These are phyloP conservation scores for Ochotona curzoniae DNA, from an alignment of 2,113 vertebrate species.

Conservation along the genomic window DNA sequence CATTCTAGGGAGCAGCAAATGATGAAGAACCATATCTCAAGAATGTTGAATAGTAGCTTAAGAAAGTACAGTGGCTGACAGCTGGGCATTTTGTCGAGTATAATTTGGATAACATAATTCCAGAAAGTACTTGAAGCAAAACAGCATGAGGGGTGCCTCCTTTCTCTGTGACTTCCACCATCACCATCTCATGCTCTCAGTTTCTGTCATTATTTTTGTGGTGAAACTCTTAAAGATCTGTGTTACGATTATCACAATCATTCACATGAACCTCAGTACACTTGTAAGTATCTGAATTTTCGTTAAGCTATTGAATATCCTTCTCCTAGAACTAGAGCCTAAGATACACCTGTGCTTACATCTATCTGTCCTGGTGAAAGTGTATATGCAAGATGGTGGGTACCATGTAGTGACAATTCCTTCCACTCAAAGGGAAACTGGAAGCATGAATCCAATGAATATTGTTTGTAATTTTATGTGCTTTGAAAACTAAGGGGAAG, in stretches of 20 bases:
- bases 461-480: background rate
- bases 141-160: background rate
- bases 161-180: background rate
- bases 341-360: background rate
- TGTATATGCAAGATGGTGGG: background rate
- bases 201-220: slow-evolving; percentile 19
- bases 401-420: background rate
- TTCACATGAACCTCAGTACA: background rate
- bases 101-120: background rate
- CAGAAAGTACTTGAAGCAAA: background rate
- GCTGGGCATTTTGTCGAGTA: background rate
- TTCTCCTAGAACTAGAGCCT: background rate
- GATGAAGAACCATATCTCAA: background rate
- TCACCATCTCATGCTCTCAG: background rate
- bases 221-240: background rate
- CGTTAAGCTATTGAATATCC: background rate
- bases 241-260: background rate
- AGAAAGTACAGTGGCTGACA: background rate
- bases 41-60: background rate
- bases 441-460: background rate
- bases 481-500: background rate
- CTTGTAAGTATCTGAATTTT: background rate
- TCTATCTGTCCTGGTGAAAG: background rate
- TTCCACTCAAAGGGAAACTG: background rate
- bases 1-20: too few relatives aligned